Percentiles rank a stretch among this genome's conserved stretches.
phyloP scores from a whole-genome alignment of 2,797 vertebrate genomes.

The Clarias fuscus region DNA sequence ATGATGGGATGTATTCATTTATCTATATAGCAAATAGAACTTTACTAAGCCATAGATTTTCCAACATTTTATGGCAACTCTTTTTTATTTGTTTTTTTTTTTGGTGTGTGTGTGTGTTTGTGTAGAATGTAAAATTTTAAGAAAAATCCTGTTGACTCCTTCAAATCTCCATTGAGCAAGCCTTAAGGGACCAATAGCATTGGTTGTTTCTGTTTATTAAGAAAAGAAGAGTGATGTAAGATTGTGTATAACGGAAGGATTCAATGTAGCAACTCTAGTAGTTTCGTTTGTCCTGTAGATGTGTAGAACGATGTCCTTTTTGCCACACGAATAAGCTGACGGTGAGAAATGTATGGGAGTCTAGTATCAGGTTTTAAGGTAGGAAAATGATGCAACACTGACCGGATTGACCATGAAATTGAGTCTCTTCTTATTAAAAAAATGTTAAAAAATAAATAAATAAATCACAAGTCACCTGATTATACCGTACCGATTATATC shows the following conservation, averaged over 20 bases:
- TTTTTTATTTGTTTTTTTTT: conserved; percentile 59
- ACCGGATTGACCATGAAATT: neutral
- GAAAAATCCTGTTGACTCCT: conserved; percentile 47
- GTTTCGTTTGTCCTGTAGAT: conserved; percentile 48
- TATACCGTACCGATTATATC: neutral
- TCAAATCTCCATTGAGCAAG: conserved; percentile 70
- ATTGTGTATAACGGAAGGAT: conserved; percentile 59
- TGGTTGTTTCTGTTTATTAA: conserved; percentile 59
- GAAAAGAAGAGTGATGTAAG: conserved; percentile 46
- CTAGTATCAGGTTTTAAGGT: neutral
- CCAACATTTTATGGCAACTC: conserved; percentile 66
- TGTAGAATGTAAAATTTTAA: conserved; percentile 69
- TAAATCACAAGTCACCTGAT: neutral
- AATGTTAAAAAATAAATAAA: too few relatives aligned
- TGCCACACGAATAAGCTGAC: conserved; percentile 62
- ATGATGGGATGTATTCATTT: conserved; percentile 65
- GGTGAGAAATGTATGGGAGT: conserved; percentile 6
- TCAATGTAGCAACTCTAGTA: conserved; percentile 70
- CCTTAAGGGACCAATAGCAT: conserved; percentile 79
- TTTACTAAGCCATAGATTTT: conserved; percentile 79
- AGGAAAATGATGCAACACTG: neutral
- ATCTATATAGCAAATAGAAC: conserved; percentile 72
- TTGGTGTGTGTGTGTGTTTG: neutral
- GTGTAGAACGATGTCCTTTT: conserved; percentile 53
- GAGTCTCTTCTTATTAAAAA: too few relatives aligned